Evolutionary conservation across 2,797 vertebrate species (phyloP).

Genomic region (Manis pentadactyla): DNA sequence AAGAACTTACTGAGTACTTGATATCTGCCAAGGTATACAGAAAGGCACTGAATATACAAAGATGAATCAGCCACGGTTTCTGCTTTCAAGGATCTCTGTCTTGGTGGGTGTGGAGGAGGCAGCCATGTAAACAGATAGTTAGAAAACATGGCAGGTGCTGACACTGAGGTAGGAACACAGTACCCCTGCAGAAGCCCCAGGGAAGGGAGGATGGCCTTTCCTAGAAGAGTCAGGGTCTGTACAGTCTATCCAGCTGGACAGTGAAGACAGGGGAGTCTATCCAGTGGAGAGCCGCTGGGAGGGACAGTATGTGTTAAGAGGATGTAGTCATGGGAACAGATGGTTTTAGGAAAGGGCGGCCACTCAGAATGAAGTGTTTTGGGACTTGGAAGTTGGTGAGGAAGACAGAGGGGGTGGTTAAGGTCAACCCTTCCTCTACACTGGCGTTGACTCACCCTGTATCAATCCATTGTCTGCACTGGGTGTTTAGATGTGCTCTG

Average conservation of each 20-base stretch:
- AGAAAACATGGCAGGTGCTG: constrained; percentile 17
- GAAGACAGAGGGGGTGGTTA: not conserved
- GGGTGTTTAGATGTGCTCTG: not conserved
- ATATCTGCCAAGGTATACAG: constrained; percentile 72
- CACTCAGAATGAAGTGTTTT: not conserved
- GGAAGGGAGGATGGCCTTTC: not conserved
- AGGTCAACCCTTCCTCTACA: not conserved
- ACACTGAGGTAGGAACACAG: not conserved
- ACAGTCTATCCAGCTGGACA: not conserved
- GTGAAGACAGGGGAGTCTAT: not conserved
- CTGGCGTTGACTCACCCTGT: not conserved
- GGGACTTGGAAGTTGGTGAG: not conserved
- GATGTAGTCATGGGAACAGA: not conserved
- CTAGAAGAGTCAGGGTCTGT: not conserved
- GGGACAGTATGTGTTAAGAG: not conserved
- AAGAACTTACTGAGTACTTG: constrained; percentile 74
- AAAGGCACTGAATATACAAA: constrained; percentile 61
- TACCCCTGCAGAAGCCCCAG: not conserved
- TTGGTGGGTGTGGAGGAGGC: constrained; percentile 64
- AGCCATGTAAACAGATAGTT: constrained; percentile 67
- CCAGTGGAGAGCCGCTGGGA: not conserved
- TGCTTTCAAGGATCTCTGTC: constrained; percentile 72
- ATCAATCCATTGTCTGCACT: not conserved
- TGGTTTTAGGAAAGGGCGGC: not conserved
- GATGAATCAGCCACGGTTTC: constrained; percentile 72